These are phyloP conservation scores for Caligus rogercresseyi DNA, from an alignment of 1,140 invertebrate species.

Conservation along the genomic window DNA sequence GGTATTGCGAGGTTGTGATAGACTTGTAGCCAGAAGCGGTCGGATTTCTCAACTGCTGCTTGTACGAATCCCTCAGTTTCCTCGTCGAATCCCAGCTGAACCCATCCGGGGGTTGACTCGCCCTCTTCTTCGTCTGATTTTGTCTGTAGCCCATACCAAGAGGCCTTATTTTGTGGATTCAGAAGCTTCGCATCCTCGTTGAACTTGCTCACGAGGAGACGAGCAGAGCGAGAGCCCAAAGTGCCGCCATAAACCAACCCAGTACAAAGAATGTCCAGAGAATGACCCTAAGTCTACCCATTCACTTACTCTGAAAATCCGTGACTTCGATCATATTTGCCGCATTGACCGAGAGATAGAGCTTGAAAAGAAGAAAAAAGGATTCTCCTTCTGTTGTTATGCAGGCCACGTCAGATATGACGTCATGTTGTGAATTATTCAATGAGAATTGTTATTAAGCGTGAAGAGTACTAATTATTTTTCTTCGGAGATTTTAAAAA, in stretches of 20 bases:
- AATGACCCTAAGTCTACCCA: not conserved
- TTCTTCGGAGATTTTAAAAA: no score
- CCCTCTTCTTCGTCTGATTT: not conserved
- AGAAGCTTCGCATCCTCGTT: constrained; percentile 3
- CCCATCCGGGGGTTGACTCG: not conserved
- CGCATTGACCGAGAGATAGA: not conserved
- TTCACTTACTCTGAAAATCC: constrained; percentile 17
- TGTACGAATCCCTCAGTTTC: constrained; percentile 11
- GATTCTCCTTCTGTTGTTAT: no score
- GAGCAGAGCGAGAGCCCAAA: not conserved
- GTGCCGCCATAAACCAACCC: not conserved
- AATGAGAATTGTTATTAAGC: no score
- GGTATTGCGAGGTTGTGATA: constrained; percentile 16
- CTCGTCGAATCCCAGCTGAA: constrained; percentile 1
- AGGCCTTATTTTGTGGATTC: not conserved
- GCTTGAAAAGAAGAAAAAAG: no score
- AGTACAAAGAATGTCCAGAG: not conserved
- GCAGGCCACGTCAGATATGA: not conserved
- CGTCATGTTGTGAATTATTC: no score
- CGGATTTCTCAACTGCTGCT: not conserved
- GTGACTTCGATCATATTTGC: constrained; percentile 19
- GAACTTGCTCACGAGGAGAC: not conserved
- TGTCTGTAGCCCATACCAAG: not conserved
- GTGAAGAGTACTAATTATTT: no score
- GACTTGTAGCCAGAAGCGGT: constrained; percentile 2